phyloP scores from a whole-genome alignment of 1,140 invertebrate genomes.

The Drosophila pandora region DNA sequence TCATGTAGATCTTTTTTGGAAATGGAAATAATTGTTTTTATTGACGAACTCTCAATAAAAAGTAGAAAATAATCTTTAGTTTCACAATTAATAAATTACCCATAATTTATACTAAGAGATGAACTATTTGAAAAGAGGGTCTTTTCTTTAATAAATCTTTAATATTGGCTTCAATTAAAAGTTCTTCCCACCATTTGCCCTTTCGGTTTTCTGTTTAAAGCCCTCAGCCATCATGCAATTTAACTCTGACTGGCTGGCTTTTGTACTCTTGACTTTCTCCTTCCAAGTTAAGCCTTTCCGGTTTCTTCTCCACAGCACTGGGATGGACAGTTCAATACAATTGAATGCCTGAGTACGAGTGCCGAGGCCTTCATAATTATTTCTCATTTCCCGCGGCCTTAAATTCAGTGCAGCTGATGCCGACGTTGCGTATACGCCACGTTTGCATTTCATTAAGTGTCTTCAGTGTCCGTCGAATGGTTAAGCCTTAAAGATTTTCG shows the following conservation, averaged over 20 bases:
- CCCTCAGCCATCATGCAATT: neutral
- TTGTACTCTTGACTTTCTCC: conserved; percentile 1
- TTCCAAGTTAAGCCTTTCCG: neutral
- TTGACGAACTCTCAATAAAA: too few species aligned
- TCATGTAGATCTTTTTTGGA: too few species aligned
- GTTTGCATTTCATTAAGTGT: conserved; percentile 66
- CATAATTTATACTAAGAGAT: too few species aligned
- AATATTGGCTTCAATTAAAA: too few species aligned
- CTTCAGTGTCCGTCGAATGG: neutral
- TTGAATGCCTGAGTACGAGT: conserved; percentile 19
- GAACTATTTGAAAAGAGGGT: too few species aligned
- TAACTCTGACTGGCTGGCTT: neutral
- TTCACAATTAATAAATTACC: too few species aligned
- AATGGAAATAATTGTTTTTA: too few species aligned
- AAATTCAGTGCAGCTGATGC: conserved; percentile 1
- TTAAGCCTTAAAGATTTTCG: neutral
- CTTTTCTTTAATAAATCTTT: too few species aligned
- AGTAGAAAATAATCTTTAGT: too few species aligned
- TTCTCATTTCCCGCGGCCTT: conserved; percentile 20
- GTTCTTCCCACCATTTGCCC: neutral
- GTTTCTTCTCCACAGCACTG: neutral
- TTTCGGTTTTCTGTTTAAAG: neutral
- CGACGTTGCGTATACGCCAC: conserved; percentile 43
- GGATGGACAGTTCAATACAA: conserved; percentile 19
- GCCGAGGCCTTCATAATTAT: conserved; percentile 25